phyloP scores from a whole-genome alignment of 1,140 invertebrate genomes.

The Drosophila hydei region DNA sequence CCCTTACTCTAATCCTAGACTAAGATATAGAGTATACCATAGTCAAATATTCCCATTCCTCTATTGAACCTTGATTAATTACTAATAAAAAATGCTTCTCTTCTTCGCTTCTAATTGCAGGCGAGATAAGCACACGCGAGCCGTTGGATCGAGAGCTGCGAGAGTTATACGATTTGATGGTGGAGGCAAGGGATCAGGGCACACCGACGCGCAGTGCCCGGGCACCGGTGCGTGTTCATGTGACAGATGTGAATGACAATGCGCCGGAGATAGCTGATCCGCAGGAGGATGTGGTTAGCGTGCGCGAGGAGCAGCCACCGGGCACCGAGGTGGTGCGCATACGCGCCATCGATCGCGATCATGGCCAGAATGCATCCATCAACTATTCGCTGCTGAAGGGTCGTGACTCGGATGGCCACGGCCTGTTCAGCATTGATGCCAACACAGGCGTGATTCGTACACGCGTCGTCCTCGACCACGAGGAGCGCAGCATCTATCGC shows the following conservation, averaged over 20 bases:
- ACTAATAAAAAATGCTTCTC: neutral
- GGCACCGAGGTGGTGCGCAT: constrained; percentile 93
- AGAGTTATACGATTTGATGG: constrained; percentile 91
- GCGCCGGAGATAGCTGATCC: constrained; percentile 94
- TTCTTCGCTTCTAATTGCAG: constrained; percentile 85
- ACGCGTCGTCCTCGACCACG: constrained; percentile 93
- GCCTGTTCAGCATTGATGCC: constrained; percentile 93
- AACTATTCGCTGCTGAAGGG: constrained; percentile 94
- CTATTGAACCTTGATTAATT: neutral
- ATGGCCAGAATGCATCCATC: constrained; percentile 94
- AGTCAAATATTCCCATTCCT: neutral
- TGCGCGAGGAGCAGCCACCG: constrained; percentile 93
- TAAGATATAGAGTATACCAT: neutral
- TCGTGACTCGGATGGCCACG: constrained; percentile 92
- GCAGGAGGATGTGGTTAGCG: constrained; percentile 93
- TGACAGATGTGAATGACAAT: constrained; percentile 96
- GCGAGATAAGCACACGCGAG: constrained; percentile 92
- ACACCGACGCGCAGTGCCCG: constrained; percentile 89
- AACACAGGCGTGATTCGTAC: constrained; percentile 94
- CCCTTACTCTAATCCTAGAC: no score
- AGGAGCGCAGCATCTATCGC: constrained; percentile 93
- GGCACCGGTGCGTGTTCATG: constrained; percentile 89
- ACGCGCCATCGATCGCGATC: constrained; percentile 93
- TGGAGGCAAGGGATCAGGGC: constrained; percentile 94
- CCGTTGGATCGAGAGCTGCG: constrained; percentile 93